Evolutionary conservation across 2,888 invertebrate species (phyloP), one percentile per base, ranked within the genome.

Genomic region (Lasioglossum vierecki): DNA sequence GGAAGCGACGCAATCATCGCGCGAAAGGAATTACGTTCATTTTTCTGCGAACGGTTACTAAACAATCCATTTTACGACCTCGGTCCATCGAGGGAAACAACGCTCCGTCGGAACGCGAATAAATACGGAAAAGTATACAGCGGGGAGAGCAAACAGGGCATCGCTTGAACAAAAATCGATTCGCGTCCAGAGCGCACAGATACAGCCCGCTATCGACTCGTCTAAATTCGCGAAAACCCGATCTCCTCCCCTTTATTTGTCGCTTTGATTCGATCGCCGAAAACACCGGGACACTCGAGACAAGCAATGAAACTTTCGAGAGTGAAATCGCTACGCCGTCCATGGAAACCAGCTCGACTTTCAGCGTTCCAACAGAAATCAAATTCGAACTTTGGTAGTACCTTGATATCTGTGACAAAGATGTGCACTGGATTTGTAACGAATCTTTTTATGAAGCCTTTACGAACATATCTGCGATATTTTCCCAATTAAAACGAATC

Each of bases 111-210:
- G 66, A n/a, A 73, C 57, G 57, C 60, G 83, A 83, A 82, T 76
- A 82, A 83, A 83, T 63, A 76, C 75, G 60, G 71, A 9, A 81
- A 81, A 75, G 81, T 75, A 63, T 81, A 83, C 82, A 63, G 39
- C 72, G 71, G n/a, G 63, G 57, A 57, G 44, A 70, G 68, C 46
- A 60, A 49, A 75, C 68, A 75, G 68, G n/a, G 35, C 74, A 71
- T 74, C 80, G 74, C 57, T 30, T 60, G 46, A 70, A 22, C 26
- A 74, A 74, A 79, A 81, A 83, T 83, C 83, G 83, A 83, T 83
- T 46, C 57, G 30, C 11, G 66, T 70, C n/a, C 60, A 2, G 44
- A 41, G 57, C 26, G 35, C 44, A 44, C 35, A 70, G 63, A 76
- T 49, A 44, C 60, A 8, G 66, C 35, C 18, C 39, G 39, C 70